A percentile compares a stretch with the other conserved stretches of the same genome.
Conservation (phyloP, 2,888 invertebrate species). For the Dasypolia templi region DNA sequence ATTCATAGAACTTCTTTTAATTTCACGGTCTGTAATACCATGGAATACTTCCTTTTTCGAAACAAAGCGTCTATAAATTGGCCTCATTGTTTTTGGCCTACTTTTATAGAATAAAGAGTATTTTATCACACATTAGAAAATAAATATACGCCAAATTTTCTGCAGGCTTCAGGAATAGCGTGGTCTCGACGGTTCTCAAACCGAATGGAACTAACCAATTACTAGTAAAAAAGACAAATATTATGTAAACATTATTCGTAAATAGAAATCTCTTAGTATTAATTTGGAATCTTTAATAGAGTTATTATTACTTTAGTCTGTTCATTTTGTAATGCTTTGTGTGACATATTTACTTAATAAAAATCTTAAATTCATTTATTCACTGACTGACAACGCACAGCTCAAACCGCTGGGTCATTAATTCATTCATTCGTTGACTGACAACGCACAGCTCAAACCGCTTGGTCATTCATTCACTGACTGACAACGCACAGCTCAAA, state of each 20-base stretch:
- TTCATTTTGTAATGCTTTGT: not conserved
- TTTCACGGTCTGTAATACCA: not conserved
- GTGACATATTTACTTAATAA: not conserved
- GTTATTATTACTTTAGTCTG: slow-evolving; percentile 14
- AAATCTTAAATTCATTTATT: too few relatives aligned
- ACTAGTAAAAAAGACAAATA: slow-evolving; percentile 48
- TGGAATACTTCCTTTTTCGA: not conserved
- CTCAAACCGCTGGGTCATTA: too few relatives aligned
- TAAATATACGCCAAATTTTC: not conserved
- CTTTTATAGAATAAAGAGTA: slow-evolving; percentile 13
- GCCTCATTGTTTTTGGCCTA: slow-evolving; percentile 13
- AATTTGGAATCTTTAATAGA: slow-evolving; percentile 28
- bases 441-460: too few relatives aligned
- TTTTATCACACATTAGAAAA: slow-evolving; percentile 4
- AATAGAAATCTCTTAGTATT: slow-evolving; percentile 30
- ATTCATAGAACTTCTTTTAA: too few relatives aligned
- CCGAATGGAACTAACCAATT: slow-evolving; percentile 10
- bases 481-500: too few relatives aligned
- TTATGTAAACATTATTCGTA: slow-evolving; percentile 30
- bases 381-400: too few relatives aligned
- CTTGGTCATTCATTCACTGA: too few relatives aligned
- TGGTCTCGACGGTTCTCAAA: not conserved
- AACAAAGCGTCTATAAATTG: slow-evolving; percentile 9
- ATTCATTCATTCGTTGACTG: too few relatives aligned
- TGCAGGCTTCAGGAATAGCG: not conserved